Evolutionary conservation across 53 echinoderm and acorn worm species (phyloP).

Genomic region (Apostichopus leukothele): DNA sequence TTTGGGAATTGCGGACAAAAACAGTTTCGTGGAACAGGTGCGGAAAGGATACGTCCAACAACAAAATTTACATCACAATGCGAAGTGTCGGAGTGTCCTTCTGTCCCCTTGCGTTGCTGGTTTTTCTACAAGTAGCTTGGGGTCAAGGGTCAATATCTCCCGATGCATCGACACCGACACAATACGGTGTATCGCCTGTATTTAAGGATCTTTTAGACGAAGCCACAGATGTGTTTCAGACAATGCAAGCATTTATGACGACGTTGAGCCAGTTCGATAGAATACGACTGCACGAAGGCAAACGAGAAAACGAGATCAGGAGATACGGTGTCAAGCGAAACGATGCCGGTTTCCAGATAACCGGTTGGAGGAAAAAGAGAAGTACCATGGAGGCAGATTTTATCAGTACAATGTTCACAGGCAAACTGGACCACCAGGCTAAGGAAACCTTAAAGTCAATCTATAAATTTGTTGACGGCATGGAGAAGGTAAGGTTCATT

Average conservation of each 20-base stretch:
- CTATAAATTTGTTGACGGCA: conserved; percentile 76
- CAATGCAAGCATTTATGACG: conserved; percentile 71
- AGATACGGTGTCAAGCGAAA: conserved; percentile 72
- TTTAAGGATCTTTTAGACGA: conserved; percentile 61
- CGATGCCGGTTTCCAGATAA: conserved; percentile 71
- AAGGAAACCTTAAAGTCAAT: conserved; percentile 67
- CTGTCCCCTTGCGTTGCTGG: conserved; percentile 24
- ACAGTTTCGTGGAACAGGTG: conserved; percentile 19
- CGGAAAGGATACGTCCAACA: not conserved
- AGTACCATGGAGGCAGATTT: conserved; percentile 84
- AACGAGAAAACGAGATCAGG: conserved; percentile 71
- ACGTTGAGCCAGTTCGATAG: conserved; percentile 71
- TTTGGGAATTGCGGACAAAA: not conserved
- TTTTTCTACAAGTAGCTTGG: conserved; percentile 41
- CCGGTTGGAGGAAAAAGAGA: conserved; percentile 75
- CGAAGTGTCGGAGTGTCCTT: conserved; percentile 30
- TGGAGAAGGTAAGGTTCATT: conserved; percentile 73
- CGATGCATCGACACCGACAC: conserved; percentile 25
- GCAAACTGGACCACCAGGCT: conserved; percentile 72
- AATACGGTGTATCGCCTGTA: conserved; percentile 39
- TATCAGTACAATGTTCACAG: conserved; percentile 71
- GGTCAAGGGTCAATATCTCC: conserved; percentile 32
- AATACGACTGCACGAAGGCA: conserved; percentile 62
- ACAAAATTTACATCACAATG: conserved; percentile 25
- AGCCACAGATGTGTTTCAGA: conserved; percentile 70